Evolutionary conservation across 2,888 invertebrate genomes (phyloP).

Genomic region (Diadromus collaris): DNA sequence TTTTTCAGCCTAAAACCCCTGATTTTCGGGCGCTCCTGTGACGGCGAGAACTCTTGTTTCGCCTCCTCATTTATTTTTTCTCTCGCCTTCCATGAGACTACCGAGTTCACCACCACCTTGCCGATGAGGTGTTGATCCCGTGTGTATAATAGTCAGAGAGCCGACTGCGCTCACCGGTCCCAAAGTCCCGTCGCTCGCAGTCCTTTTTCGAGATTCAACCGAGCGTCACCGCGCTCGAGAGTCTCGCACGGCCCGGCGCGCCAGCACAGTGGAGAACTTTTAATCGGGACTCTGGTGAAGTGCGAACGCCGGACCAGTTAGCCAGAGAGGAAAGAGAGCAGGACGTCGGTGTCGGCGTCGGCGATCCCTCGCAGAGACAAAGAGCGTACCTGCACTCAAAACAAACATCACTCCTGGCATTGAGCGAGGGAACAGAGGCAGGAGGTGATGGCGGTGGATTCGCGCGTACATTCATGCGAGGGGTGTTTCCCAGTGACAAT

Average conservation of each 20-base stretch:
- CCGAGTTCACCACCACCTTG: constrained; percentile 22
- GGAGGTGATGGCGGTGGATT: constrained; percentile 24
- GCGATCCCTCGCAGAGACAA: constrained; percentile 73
- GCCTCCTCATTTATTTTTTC: constrained; percentile 46
- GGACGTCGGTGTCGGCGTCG: constrained; percentile 57
- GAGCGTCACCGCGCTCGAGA: background rate
- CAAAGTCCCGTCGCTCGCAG: constrained; percentile 19
- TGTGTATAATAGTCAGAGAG: constrained; percentile 31
- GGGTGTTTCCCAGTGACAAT: constrained; percentile 57
- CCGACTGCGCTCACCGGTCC: constrained; percentile 26
- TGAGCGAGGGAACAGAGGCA: constrained; percentile 39
- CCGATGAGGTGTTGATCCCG: constrained; percentile 35
- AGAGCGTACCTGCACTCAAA: constrained; percentile 78
- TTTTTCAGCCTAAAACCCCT: background rate
- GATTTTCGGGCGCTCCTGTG: background rate
- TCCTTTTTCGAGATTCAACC: constrained; percentile 17
- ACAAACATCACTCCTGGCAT: constrained; percentile 74
- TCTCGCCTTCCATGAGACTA: constrained; percentile 58
- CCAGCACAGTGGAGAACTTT: constrained; percentile 26
- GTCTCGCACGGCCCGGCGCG: background rate
- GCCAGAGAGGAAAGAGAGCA: constrained; percentile 30
- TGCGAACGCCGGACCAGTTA: constrained; percentile 22
- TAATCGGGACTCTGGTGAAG: constrained; percentile 45
- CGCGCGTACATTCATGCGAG: constrained; percentile 54
- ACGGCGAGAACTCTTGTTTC: constrained; percentile 32